phyloP scores from a whole-genome alignment of 2,113 vertebrate species.

The Sprattus sprattus region DNA sequence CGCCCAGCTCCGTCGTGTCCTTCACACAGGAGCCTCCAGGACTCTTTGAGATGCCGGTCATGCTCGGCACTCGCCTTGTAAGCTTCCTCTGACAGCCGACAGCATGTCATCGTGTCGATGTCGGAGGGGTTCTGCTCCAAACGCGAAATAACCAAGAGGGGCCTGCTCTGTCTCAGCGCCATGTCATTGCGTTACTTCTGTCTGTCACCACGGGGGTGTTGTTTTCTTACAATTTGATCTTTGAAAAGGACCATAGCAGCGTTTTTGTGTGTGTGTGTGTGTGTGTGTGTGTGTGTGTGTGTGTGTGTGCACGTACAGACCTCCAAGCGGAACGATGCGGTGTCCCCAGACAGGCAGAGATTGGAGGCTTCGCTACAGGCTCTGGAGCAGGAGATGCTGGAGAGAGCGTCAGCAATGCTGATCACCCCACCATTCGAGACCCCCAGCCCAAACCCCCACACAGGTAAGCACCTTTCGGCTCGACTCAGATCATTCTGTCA shows the following conservation, averaged over 20 bases:
- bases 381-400: conserved; percentile 48
- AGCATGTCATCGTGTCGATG: not conserved
- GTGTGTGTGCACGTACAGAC: conserved; percentile 53
- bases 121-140: not conserved
- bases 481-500: not conserved
- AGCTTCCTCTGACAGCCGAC: not conserved
- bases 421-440: not conserved
- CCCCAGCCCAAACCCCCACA: not conserved
- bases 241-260: not conserved
- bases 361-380: conserved; percentile 62
- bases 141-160: not conserved
- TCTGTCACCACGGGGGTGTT: not conserved
- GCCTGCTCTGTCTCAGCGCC: not conserved
- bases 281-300: not conserved
- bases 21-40: not conserved
- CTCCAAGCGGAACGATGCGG: conserved; percentile 64
- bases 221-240: not conserved
- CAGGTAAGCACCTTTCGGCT: not conserved
- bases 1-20: not conserved
- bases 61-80: conserved; percentile 1
- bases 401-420: not conserved
- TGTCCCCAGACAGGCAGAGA: conserved; percentile 65
- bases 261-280: conserved; percentile 17
- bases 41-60: conserved; percentile 8
- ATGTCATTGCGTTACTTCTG: not conserved